Evolutionary conservation across 2,797 vertebrate species (phyloP).

Genomic region (Pseudomugil gertrudae): DNA sequence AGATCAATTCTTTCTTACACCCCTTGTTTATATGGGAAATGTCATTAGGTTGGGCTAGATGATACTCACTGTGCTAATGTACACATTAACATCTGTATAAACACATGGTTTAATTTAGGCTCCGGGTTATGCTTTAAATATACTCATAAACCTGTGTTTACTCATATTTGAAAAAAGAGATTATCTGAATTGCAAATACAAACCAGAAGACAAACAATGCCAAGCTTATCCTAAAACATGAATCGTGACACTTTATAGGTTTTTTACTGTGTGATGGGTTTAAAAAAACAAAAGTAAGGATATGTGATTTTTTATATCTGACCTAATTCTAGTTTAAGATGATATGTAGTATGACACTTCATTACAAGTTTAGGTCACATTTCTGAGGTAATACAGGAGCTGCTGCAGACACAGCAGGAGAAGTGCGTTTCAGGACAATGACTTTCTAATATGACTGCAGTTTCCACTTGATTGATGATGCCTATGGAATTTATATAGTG

Average conservation of each 20-base stretch:
- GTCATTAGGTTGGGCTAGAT: too few relatives aligned
- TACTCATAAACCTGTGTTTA: too few relatives aligned
- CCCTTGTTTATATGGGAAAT: too few relatives aligned
- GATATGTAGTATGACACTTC: not conserved
- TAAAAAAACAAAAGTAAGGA: not conserved
- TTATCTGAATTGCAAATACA: not conserved
- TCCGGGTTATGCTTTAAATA: too few relatives aligned
- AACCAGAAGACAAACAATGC: not conserved
- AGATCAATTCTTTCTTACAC: too few relatives aligned
- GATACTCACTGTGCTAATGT: too few relatives aligned
- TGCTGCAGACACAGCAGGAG: constrained; percentile 26
- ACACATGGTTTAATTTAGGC: too few relatives aligned
- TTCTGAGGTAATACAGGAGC: too few relatives aligned
- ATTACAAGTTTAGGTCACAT: too few relatives aligned
- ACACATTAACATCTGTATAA: too few relatives aligned
- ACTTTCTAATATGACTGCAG: constrained; percentile 42
- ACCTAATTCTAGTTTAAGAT: not conserved
- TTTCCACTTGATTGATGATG: constrained; percentile 67
- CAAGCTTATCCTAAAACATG: not conserved
- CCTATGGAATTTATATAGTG: constrained; percentile 46
- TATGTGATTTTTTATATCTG: not conserved
- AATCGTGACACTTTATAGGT: not conserved
- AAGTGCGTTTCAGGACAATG: constrained; percentile 28
- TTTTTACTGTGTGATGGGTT: not conserved
- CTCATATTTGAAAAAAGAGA: too few relatives aligned